Evolutionary conservation across 2,113 vertebrate genomes (phyloP).

Genomic region (Platycercus adscitus): DNA sequence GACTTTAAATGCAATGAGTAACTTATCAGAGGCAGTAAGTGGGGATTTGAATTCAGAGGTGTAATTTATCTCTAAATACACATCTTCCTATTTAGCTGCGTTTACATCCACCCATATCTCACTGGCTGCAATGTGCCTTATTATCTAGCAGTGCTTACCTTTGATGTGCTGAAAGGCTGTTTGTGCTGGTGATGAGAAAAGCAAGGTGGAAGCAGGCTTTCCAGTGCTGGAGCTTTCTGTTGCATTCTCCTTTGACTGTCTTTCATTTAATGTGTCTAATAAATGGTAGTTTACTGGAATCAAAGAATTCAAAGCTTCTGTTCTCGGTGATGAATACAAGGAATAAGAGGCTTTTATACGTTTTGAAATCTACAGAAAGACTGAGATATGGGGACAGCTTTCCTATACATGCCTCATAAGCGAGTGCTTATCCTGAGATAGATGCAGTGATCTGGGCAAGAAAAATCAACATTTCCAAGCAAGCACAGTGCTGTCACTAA

Average conservation of each 20-base stretch:
- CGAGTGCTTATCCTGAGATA: conserved; percentile 5
- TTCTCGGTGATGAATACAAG: conserved; percentile 43
- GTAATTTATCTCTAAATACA: conserved; percentile 30
- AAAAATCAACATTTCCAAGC: conserved; percentile 3
- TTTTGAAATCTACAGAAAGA: not conserved
- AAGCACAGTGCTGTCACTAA: not conserved
- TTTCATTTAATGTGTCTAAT: conserved; percentile 24
- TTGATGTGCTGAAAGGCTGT: conserved; percentile 15
- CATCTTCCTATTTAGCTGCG: conserved; percentile 39
- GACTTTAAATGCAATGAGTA: not conserved
- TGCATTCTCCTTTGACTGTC: not conserved
- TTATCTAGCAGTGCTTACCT: not conserved
- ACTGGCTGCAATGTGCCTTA: not conserved
- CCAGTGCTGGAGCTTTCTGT: not conserved
- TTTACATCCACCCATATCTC: not conserved
- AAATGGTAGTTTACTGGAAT: conserved; percentile 54
- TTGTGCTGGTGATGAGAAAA: conserved; percentile 2
- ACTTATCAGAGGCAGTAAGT: not conserved
- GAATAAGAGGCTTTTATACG: conserved; percentile 20
- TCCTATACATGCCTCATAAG: not conserved
- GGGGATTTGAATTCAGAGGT: conserved; percentile 19
- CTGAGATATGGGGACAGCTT: conserved; percentile 40
- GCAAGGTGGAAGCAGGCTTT: not conserved
- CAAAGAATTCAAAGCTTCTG: conserved; percentile 44
- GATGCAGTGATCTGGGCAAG: conserved; percentile 27